These are phyloP conservation scores for Argopecten irradians DNA, from an alignment of 1,140 invertebrate genomes.

Conservation along the genomic window DNA sequence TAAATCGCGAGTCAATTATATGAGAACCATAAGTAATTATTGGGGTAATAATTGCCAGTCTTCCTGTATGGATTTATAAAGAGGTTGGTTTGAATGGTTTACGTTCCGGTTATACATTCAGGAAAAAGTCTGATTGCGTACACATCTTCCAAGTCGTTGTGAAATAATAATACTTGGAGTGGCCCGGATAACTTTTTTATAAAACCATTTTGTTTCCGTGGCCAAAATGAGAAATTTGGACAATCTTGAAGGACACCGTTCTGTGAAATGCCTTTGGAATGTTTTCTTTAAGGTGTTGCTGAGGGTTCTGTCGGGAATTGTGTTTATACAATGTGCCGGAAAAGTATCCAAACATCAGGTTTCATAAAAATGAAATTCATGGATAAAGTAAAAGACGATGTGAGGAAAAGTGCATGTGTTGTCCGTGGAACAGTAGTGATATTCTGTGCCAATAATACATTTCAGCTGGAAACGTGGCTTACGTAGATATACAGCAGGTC, in stretches of 20 bases:
- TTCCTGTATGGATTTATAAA: background rate
- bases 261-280: no score
- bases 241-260: no score
- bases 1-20: slow-evolving; percentile 74
- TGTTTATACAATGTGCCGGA: no score
- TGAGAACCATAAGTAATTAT: slow-evolving; percentile 47
- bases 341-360: background rate
- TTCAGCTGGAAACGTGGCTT: background rate
- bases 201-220: background rate
- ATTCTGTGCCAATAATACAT: slow-evolving; percentile 12
- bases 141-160: background rate
- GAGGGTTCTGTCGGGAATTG: no score
- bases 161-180: background rate
- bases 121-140: background rate
- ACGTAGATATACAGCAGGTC: no score
- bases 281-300: no score
- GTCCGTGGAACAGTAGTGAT: background rate
- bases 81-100: background rate
- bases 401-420: background rate
- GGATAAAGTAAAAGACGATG: no score
- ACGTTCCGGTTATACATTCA: background rate
- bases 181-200: background rate
- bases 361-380: background rate
- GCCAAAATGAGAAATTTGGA: no score
- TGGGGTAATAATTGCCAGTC: background rate